These are phyloP conservation scores for Odocoileus hemionus DNA, from an alignment of 2,113 vertebrate species.

Conservation along the genomic window DNA sequence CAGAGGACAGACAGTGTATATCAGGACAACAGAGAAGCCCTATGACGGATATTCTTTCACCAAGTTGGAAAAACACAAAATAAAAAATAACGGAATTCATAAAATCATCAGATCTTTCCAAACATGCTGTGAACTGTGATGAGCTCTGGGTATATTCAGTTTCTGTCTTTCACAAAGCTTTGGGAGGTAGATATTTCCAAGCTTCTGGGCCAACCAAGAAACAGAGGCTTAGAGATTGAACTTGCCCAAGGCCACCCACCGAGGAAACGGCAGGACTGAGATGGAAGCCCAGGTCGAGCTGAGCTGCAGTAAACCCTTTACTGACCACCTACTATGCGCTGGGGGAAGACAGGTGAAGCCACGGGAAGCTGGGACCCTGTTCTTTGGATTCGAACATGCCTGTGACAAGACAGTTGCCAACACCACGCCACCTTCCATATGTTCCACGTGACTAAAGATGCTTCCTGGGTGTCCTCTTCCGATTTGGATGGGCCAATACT, in stretches of 20 bases:
- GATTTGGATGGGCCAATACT: neutral
- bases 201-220: neutral
- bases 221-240: neutral
- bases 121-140: fast-evolving
- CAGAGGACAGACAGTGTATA: neutral
- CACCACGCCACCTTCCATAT: no score
- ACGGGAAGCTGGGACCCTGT: neutral
- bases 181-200: neutral
- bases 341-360: neutral
- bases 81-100: neutral
- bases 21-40: neutral
- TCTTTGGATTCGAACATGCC: neutral
- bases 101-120: neutral
- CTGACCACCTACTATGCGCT: fast-evolving
- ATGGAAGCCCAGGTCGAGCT: neutral
- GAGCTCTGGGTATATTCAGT: fast-evolving
- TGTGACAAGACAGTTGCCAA: neutral
- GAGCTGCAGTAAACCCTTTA: neutral
- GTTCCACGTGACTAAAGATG: fast-evolving
- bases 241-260: neutral
- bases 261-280: neutral
- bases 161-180: neutral
- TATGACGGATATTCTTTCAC: neutral
- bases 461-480: no score
- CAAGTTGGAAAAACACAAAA: neutral